Conservation (phyloP, 2,888 invertebrate genomes). For the Chymomyza procnemis region DNA sequence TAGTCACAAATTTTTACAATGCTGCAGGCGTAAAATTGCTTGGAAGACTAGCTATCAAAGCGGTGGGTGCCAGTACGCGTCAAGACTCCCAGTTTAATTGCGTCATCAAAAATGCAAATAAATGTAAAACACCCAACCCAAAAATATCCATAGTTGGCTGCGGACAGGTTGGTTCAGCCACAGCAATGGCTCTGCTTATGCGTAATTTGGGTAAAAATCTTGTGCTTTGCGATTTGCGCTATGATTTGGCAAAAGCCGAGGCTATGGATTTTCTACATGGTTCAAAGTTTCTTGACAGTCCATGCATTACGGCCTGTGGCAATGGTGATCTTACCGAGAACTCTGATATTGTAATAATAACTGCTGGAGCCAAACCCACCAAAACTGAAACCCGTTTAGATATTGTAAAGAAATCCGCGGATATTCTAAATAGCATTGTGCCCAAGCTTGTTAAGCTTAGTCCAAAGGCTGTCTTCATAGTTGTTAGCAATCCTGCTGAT, state of each 20-base stretch:
- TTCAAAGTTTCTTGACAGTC: constrained; percentile 85
- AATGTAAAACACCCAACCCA: no score
- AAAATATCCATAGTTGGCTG: constrained; percentile 27
- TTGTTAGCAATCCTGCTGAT: constrained; percentile 93
- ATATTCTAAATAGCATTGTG: constrained; percentile 88
- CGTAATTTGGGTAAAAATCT: constrained; percentile 17
- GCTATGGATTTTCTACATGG: constrained; percentile 74
- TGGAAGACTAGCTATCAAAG: no score
- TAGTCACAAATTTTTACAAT: no score
- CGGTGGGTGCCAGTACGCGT: no score
- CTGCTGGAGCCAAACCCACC: constrained; percentile 88
- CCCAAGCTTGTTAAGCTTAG: constrained; percentile 82
- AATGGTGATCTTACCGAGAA: constrained; percentile 1
- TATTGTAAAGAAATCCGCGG: constrained; percentile 89
- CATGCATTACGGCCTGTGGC: neutral
- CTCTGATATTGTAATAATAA: constrained; percentile 81
- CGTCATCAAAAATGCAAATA: neutral
- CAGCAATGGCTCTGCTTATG: constrained; percentile 6
- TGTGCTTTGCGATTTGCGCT: constrained; percentile 17
- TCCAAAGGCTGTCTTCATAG: constrained; percentile 87
- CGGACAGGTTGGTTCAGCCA: constrained; percentile 27
- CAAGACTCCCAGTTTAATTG: neutral
- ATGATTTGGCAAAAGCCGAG: constrained; percentile 74
- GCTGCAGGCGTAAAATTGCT: no score
- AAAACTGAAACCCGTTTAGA: constrained; percentile 89